Evolutionary conservation across 2,888 invertebrate species (phyloP).

Genomic region (Eumerus sabulonum): DNA sequence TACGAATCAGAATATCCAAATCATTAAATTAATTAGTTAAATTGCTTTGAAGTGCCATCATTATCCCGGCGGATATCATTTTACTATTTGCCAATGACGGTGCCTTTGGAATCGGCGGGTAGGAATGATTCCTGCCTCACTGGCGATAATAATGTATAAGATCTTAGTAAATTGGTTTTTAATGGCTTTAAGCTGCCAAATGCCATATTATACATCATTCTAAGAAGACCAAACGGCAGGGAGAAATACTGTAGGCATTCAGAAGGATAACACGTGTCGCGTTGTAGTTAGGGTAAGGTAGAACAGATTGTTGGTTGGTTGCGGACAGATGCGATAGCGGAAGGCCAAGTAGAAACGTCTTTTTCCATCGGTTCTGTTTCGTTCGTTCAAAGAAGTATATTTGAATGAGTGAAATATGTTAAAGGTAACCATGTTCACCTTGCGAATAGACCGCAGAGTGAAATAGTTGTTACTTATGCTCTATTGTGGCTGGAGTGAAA

Average conservation of each 20-base stretch:
- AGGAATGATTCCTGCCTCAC: slow-evolving; percentile 1
- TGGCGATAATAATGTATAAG: slow-evolving; percentile 18
- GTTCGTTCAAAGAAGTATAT: too few relatives aligned
- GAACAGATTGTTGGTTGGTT: slow-evolving; percentile 19
- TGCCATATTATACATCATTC: slow-evolving; percentile 57
- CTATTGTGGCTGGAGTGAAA: slow-evolving; percentile 4
- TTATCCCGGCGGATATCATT: slow-evolving; percentile 53
- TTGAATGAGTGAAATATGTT: too few relatives aligned
- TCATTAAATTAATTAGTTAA: slow-evolving; percentile 64
- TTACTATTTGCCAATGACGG: slow-evolving; percentile 51
- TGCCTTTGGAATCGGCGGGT: slow-evolving; percentile 29
- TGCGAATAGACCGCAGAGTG: too few relatives aligned
- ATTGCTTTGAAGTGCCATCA: slow-evolving; percentile 46
- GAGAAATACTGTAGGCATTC: slow-evolving; percentile 4
- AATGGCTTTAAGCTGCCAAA: slow-evolving; percentile 61
- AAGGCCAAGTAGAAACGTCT: too few relatives aligned
- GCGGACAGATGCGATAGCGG: background rate
- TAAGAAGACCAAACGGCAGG: slow-evolving; percentile 8
- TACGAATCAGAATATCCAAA: slow-evolving; percentile 32
- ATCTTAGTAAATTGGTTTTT: slow-evolving; percentile 62
- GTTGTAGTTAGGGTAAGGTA: too few relatives aligned
- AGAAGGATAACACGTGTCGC: background rate
- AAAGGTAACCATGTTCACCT: slow-evolving; percentile 39
- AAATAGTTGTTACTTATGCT: too few relatives aligned
- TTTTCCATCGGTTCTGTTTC: too few relatives aligned